Percentiles rank a stretch among this genome's conserved stretches.
These are phyloP conservation scores for Acipenser oxyrinchus DNA, from an alignment of 2,797 vertebrate species.

Conservation along the genomic window DNA sequence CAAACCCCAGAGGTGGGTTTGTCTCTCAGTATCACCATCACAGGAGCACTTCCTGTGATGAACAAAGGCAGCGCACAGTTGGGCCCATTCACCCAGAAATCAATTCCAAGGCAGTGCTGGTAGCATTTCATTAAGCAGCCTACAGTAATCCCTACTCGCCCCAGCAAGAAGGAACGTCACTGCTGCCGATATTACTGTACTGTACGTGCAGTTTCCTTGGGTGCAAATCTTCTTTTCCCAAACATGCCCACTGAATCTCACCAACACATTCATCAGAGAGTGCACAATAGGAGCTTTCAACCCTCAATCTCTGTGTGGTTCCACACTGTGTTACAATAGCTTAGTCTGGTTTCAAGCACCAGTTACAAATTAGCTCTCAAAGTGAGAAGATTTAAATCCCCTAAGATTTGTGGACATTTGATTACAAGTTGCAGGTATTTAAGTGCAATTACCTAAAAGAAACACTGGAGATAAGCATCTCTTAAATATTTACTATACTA, in stretches of 20 bases:
- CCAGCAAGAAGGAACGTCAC: background rate
- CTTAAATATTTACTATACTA: no score
- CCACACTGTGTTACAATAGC: background rate
- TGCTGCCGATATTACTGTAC: slow-evolving; percentile 2
- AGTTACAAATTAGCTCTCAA: slow-evolving; percentile 41
- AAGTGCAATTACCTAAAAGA: no score
- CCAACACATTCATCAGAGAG: background rate
- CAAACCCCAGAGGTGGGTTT: background rate
- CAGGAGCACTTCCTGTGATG: background rate
- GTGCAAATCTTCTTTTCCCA: background rate
- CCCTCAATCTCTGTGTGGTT: background rate
- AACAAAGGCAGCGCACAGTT: background rate
- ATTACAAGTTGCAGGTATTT: no score
- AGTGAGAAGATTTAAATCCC: slow-evolving; percentile 37
- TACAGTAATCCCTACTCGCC: background rate
- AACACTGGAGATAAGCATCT: no score
- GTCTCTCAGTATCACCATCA: background rate
- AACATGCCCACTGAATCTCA: background rate
- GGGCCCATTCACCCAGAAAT: background rate
- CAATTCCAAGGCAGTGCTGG: background rate
- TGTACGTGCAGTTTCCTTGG: no score
- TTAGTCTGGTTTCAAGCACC: slow-evolving; percentile 24
- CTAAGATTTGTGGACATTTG: background rate
- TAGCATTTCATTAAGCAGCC: background rate
- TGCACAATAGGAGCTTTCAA: background rate